Conservation (phyloP, 2,113 vertebrate genomes). For the Spermophilus dauricus region DNA sequence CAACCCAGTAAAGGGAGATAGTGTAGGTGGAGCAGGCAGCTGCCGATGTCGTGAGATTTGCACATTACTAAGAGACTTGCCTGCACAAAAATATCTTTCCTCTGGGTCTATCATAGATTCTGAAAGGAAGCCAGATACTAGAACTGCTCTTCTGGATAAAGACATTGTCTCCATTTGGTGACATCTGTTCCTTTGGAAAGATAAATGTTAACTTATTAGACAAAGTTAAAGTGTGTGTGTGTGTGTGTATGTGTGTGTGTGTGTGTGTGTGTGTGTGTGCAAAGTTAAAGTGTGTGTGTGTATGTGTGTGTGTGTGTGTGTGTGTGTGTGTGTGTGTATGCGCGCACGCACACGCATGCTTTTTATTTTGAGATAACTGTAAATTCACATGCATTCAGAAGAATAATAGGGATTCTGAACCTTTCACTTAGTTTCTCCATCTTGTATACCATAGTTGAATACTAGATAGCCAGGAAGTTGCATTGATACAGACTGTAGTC, state of each 20-base stretch:
- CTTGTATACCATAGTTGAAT: background rate
- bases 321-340: background rate
- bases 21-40: slow-evolving; percentile 72
- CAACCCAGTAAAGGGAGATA: slow-evolving; percentile 38
- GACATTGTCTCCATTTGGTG: background rate
- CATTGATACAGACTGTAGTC: background rate
- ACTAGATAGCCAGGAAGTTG: background rate
- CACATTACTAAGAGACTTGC: slow-evolving; percentile 57
- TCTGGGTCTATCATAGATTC: slow-evolving; percentile 54
- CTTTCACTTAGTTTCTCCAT: background rate
- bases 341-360: too few species aligned
- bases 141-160: slow-evolving; percentile 50
- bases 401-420: background rate
- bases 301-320: background rate
- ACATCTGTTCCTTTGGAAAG: slow-evolving; percentile 47
- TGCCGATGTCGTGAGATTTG: slow-evolving; percentile 64
- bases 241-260: background rate
- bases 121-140: slow-evolving; percentile 40
- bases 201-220: slow-evolving; percentile 9
- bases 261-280: background rate
- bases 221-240: background rate
- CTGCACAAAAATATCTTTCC: slow-evolving; percentile 74
- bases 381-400: background rate
- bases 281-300: background rate
- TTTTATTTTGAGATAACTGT: slow-evolving; percentile 25